phyloP scores from a whole-genome alignment of 2,113 vertebrate species.

The Gorsachius goisagi region DNA sequence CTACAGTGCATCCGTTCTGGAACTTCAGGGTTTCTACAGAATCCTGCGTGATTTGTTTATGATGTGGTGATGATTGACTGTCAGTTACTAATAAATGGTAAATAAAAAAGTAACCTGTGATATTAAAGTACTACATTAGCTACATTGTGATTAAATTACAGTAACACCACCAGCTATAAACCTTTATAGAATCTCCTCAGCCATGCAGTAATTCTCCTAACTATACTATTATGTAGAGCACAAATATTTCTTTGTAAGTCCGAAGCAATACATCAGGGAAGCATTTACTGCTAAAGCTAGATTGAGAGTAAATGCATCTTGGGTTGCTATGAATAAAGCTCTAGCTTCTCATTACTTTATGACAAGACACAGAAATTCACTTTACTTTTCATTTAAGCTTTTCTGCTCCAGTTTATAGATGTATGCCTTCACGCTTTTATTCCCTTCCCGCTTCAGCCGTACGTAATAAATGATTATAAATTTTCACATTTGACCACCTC shows the following conservation, averaged over 20 bases:
- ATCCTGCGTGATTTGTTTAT: constrained; percentile 77
- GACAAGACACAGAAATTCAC: constrained; percentile 90
- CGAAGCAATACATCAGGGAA: constrained; percentile 83
- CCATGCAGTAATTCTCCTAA: constrained; percentile 82
- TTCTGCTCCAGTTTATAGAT: constrained; percentile 84
- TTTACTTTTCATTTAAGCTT: constrained; percentile 90
- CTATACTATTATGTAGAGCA: constrained; percentile 84
- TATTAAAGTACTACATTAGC: constrained; percentile 82
- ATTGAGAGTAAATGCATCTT: constrained; percentile 84
- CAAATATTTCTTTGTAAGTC: constrained; percentile 89
- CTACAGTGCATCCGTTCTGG: constrained; percentile 11
- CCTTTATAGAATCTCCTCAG: constrained; percentile 81
- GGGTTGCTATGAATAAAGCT: constrained; percentile 83
- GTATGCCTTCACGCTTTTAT: constrained; percentile 88
- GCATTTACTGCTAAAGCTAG: constrained; percentile 80
- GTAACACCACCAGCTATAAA: constrained; percentile 80
- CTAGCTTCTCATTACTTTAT: constrained; percentile 88
- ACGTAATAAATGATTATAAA: constrained; percentile 95
- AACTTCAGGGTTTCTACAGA: constrained; percentile 66
- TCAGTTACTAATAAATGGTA: constrained; percentile 82
- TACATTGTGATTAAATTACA: constrained; percentile 84
- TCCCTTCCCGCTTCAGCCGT: constrained; percentile 80
- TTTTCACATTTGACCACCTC: constrained; percentile 90
- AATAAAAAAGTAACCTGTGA: constrained; percentile 80
- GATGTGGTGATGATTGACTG: constrained; percentile 82